Base-by-base conservation (phyloP, 2,888 invertebrate genomes). In the Myathropa florea region DNA sequence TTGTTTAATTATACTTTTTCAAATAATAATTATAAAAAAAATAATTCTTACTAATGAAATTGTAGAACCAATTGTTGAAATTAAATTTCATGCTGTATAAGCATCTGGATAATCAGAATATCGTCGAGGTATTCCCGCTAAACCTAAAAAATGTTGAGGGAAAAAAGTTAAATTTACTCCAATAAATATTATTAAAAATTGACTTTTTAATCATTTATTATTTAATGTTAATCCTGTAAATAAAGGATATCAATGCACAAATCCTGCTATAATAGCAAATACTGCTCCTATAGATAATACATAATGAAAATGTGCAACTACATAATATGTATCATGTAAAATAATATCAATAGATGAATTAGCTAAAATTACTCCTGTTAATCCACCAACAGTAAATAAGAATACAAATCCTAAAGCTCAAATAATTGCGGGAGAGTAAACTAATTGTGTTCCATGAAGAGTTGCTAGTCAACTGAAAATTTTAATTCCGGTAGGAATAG, bases 401-500 rank as follows among this genome's bases (percentile, higher is more conserved):
- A 96, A 96, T 90, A 96, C 94, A 94, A 97, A 96, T 88, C 96
- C 96, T 92, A 96, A 89, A 36, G 95, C 93, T 94, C 96, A 96
- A 90, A 95, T 88, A 90, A 95, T 93, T 33, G 94, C 92, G 0
- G 95, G 94, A 0, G 93, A 94, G 89, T 94, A 94, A 70, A 93
- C 93, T 90, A 96, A 91, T 93, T 94, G 94, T 28, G 94, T 93
- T 88, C 96, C 96, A 90, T 95, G 94, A 24, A 96, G 88, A 14
- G 96, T 96, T 0, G 95, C 95, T 93, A 96, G 90, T 95, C 96
- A 96, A 33, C 96, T 95, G 93, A 96, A 96, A 93, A 97, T 94
- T 94, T 97, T 97, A 94, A 97, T 96, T 89, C 96, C 97, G 21
- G 97, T 97, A 0, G 97, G 96, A 0, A 97, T 94, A 0, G 96